Base-by-base conservation (phyloP, 2,888 invertebrate species). In the Carcina quercana region DNA sequence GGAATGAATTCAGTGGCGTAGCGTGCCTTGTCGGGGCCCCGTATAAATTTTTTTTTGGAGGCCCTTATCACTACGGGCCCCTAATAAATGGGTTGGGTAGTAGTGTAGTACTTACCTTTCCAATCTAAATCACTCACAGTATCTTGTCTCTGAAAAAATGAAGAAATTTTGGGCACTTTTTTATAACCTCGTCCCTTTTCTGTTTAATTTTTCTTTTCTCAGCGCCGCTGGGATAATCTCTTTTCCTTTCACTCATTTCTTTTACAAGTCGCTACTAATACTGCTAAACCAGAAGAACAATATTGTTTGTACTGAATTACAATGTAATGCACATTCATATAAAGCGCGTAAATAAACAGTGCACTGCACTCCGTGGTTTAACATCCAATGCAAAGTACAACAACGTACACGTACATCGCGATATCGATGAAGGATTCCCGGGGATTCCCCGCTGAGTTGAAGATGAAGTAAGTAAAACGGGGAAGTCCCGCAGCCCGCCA, bases 221-320 rank as follows among this genome's bases (percentile, higher is more conserved):
- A 31, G 31, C 31, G 15, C 31, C 31, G 31, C 31, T 31, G 31
- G 31, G 31, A 31, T 31, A 25, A 31, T 31, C 31, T 31, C 31
- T 31, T 31, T 31, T 31, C 31, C 31, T 32, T 25, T 25, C 25
- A 29, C 29, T 29, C 29, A 29, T 29, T 29, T 19, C 13, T 29
- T 29, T 29, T 29, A 29, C 19, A 29, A 29, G 14, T 29, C 29
- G 29, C 29, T 29, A 29, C 29, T 29, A 29, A 29, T 29, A 29
- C 29, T 29, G 13, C 29, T 29, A 29, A 29, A 29, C 29, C 29
- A 29, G 29, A 29, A 29, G 29, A 29, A 29, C 29, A 29, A 28
- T 15, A 20, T 19, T 29, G 19, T 29, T 19, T 29, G 13, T 29
- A 10, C 22, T 21, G n/a, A n/a, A n/a, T n/a, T n/a, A n/a, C n/a